Evolutionary conservation across 2,797 vertebrate genomes (phyloP), one percentile per base, ranked within the genome.

Genomic region (Sciaenops ocellatus): DNA sequence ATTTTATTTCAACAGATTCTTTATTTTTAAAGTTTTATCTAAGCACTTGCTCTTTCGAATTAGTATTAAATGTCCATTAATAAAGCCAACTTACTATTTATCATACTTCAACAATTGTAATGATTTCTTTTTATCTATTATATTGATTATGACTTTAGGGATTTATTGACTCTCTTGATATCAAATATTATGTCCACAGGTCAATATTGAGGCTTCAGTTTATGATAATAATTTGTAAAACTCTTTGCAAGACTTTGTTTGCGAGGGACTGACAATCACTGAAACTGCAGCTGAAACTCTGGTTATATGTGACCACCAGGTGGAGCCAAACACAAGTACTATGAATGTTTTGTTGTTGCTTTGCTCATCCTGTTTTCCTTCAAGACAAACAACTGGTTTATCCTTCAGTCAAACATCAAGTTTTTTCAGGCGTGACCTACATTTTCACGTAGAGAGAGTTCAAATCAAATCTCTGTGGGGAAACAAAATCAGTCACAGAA

Each of bases 31-130:
- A 81, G 6, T 57, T 51, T 75, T 61, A 80, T 81, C 42, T 20
- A 70, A 78, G 75, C 88, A 89, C 84, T 85, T 87, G 1, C 15
- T 81, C 26, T 88, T 66, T 62, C 63, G 79, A 51, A 65, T 48
- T 78, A 66, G 48, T 84, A 72, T 78, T 74, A 48, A 56, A 76
- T 79, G 55, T 76, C 44, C 50, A 76, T 56, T 11, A 92, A 91
- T 94, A 94, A 93, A 92, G 66, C 0, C 24, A 65, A 47, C 75
- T 77, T 70, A 56, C 16, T 50, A 55, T 75, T 80, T 73, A 30
- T 64, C 41, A 57, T 9, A 8, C n/a, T 71, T 26, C 1, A 5
- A 0, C 7, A 3, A 12, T 42, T 47, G 8, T 30, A 4, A 15
- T 80, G 1, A 38, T 62, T 52, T 22, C 1, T 1, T 30, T 51